Evolutionary conservation across 2,113 vertebrate genomes (phyloP), one percentile per base, ranked within the genome.

Genomic region (Cyanoramphus novaezelandiae): DNA sequence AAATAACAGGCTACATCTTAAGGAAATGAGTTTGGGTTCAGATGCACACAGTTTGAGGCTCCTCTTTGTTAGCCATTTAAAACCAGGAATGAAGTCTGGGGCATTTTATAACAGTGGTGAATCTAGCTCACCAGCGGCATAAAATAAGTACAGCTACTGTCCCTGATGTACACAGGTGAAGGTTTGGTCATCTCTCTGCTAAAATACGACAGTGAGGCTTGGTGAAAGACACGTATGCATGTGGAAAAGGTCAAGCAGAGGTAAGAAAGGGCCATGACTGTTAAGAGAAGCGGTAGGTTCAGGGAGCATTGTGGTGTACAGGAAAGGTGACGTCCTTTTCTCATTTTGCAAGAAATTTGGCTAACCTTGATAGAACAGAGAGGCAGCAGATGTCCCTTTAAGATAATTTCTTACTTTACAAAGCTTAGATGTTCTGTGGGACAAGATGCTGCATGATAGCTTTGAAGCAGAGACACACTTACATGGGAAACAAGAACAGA

Each of bases 261-360:
- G 3, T 55, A n/a, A 74, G 41, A 69, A 95, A 59, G 72, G 33
- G 37, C 60, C 49, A 14, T 63, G 47, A 33, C n/a, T 53, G 33
- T 28, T 37, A 27, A 71, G 79, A 49, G 47, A 33, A 81, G 13
- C 7, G 28, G 17, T 29, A 70, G 29, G 5, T 77, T 93, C 18
- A 31, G 44, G 69, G 33, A 28, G 28, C 19, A 28, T 82, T 12
- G 4, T 2, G 0, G 21, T 52, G 3, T 67, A 33, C 7, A 53
- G 62, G 77, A 86, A 88, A 60, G 50, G 41, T 83, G n/a, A 5
- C 37, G 10, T 15, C 85, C 8, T 83, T 59, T 39, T 60, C 29
- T 91, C 19, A 41, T 85, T 91, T 84, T 85, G 17, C 44, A 70
- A 77, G n/a, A 70, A 81, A 43, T 64, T 57, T 95, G 39, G 28